Base-by-base conservation (phyloP, 2,797 vertebrate genomes). In the Rhabdophis nuchalis region DNA sequence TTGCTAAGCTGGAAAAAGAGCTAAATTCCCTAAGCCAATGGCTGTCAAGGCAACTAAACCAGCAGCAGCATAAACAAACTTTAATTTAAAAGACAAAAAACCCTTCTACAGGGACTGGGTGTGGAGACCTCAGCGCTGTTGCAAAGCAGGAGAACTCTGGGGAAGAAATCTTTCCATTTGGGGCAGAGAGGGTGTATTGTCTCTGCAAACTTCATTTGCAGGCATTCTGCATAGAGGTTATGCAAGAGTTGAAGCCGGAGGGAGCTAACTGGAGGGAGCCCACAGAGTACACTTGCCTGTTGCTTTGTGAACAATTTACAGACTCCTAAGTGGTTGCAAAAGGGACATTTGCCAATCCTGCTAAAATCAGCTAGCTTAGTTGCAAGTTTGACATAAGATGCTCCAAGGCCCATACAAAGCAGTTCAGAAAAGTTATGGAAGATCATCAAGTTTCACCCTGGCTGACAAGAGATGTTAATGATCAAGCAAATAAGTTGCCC, bases 11-110 rank as follows among this genome's bases (percentile, higher is more conserved):
- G 29, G 29, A 36, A 29, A 90, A 94, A 88, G 32, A 0, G n/a
- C 77, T 0, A 0, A 50, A 88, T 3, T 52, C 53, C 7, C 87
- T 50, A 0, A 18, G 61, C 85, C 0, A 1, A 58, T 0, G 0
- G 4, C 50, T 87, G 82, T 20, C 52, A 9, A 5, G 0, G 54
- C 68, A 93, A 36, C n/a, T 1, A 0, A 0, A 64, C 57, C 90
- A 82, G 25, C 53, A 85, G 20, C 50, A 88, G 20, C 14, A 89
- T 41, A 50, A 88, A 85, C 92, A 92, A 88, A 60, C 60, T 6
- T 13, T 27, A 3, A 0, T 0, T 53, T n/a, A 53, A 90, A 89
- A 52, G 46, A 12, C 4, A 64, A 32, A n/a, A 27, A 57, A 0
- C 2, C 27, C 64, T 87, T 53, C 58, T 0, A 46, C n/a, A n/a